These are phyloP conservation scores for Hormaphis cornu DNA, from an alignment of 1,140 invertebrate genomes.

Conservation along the genomic window DNA sequence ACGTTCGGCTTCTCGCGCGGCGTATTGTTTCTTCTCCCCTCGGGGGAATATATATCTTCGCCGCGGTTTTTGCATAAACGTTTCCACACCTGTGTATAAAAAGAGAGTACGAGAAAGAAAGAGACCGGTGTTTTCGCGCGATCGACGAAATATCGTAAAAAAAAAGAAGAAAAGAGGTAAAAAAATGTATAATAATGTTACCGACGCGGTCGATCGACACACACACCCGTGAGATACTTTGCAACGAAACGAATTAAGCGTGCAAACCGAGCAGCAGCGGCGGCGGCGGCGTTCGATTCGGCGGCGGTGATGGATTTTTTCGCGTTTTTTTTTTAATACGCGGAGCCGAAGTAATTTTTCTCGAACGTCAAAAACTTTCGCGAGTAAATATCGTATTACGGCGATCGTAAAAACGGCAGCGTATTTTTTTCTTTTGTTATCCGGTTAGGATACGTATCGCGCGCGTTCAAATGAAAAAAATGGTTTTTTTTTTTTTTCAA, in stretches of 20 bases:
- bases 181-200: not conserved
- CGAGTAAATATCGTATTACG: not conserved
- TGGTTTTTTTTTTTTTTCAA: not conserved
- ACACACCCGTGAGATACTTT: not conserved
- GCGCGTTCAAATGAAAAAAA: not conserved
- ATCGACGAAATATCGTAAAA: slow-evolving; percentile 15
- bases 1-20: too few species aligned
- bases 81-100: not conserved
- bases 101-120: not conserved
- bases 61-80: slow-evolving; percentile 18
- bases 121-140: not conserved
- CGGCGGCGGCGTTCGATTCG: slow-evolving; percentile 19
- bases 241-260: too few species aligned
- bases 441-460: not conserved
- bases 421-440: not conserved
- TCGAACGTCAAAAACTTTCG: not conserved
- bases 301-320: not conserved
- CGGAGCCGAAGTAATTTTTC: not conserved
- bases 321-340: slow-evolving; percentile 25
- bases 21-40: slow-evolving; percentile 14
- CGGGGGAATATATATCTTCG: slow-evolving; percentile 1
- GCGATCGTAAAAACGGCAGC: not conserved
- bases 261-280: too few species aligned
- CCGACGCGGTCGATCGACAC: not conserved
- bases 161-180: slow-evolving; percentile 6